phyloP scores from a whole-genome alignment of 2,888 invertebrate genomes.

The Amphipyra berbera region DNA sequence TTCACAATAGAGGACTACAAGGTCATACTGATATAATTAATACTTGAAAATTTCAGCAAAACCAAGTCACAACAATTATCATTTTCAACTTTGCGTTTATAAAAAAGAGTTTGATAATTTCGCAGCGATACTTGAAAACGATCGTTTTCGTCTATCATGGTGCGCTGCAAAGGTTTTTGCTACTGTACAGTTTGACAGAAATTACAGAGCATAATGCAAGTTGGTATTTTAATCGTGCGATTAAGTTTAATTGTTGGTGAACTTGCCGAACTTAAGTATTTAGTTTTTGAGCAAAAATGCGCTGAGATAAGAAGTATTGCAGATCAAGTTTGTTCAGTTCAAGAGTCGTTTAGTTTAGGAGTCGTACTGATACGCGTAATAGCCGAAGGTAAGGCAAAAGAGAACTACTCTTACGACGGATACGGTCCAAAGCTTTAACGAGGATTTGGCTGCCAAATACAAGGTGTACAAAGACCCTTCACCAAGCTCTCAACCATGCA shows the following conservation, averaged over 20 bases:
- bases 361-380: too few relatives aligned
- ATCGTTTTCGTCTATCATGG: constrained; percentile 10
- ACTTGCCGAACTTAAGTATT: constrained; percentile 16
- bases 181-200: constrained; percentile 5
- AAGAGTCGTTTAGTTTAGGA: too few relatives aligned
- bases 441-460: too few relatives aligned
- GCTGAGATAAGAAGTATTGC: too few relatives aligned
- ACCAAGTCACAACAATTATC: constrained; percentile 26
- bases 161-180: constrained; percentile 9
- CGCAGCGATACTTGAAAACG: constrained; percentile 3
- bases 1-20: background rate
- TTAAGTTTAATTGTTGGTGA: constrained; percentile 26
- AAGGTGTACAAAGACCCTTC: too few relatives aligned
- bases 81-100: constrained; percentile 17
- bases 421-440: too few relatives aligned
- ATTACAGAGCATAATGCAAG: constrained; percentile 10
- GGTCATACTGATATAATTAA: constrained; percentile 15
- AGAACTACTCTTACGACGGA: too few relatives aligned
- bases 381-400: too few relatives aligned
- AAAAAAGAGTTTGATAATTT: constrained; percentile 25
- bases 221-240: constrained; percentile 15
- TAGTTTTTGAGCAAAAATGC: constrained; percentile 5
- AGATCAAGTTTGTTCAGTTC: too few relatives aligned
- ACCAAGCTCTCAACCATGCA: too few relatives aligned
- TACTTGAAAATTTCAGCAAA: constrained; percentile 18